These are phyloP conservation scores for Phataginus tricuspis DNA, from an alignment of 2,797 vertebrate species.

Conservation along the genomic window DNA sequence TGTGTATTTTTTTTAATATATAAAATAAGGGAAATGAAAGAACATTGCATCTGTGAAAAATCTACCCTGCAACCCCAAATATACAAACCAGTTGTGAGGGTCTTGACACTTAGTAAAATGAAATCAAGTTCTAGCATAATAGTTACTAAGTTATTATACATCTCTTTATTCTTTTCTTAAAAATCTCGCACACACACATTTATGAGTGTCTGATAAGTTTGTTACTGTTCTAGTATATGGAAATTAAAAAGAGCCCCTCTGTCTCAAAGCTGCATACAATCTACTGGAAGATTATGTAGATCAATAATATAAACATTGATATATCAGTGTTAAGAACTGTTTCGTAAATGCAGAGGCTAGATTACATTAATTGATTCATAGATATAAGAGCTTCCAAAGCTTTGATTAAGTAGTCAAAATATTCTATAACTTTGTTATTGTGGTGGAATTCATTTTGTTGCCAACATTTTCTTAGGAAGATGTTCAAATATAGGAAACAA, in stretches of 20 bases:
- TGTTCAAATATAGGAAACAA: background rate
- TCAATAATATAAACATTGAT: background rate
- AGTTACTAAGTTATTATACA: background rate
- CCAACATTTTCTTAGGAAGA: background rate
- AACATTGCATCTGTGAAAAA: background rate
- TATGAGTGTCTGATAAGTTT: background rate
- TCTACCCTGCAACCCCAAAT: background rate
- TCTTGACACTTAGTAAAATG: background rate
- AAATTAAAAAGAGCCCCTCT: background rate
- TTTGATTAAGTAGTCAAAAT: background rate
- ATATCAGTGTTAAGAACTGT: background rate
- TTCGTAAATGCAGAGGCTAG: background rate
- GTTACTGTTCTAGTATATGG: background rate
- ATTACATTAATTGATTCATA: background rate
- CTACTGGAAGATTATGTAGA: background rate
- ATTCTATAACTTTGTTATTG: background rate
- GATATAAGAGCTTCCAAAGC: background rate
- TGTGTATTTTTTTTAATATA: background rate
- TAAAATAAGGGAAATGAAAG: background rate
- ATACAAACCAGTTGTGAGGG: background rate
- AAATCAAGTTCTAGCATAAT: slow-evolving; percentile 13
- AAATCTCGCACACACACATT: background rate
- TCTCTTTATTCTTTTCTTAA: background rate
- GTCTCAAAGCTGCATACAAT: background rate
- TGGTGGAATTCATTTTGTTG: background rate